Base-by-base conservation (phyloP, 2,888 invertebrate genomes). In the Oligia latruncula region DNA sequence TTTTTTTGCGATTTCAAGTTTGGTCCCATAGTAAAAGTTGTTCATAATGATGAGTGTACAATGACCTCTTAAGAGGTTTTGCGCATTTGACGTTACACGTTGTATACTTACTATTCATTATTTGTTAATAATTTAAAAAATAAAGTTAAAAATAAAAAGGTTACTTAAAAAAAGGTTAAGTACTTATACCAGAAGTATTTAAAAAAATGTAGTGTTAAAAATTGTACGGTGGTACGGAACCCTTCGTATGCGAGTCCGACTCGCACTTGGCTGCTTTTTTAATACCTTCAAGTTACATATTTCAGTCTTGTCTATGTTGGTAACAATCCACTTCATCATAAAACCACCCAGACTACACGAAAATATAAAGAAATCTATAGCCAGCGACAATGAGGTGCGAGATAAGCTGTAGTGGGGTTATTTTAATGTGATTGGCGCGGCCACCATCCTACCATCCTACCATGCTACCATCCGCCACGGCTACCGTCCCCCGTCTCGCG, bases 341-440 rank as follows among this genome's bases (percentile, higher is more conserved):
- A 52, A 55, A n/a, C 20, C 6, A 74, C 0, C 29, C 17, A 79
- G 52, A n/a, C 40, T 29, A 35, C 2, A 58, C n/a, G 40, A 58
- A 71, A 65, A 73, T 70, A 81, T 67, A 72, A 77, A 75, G 71
- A 70, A 67, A 49, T 11, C 62, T 71, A 60, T 35, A 68, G n/a
- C 29, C 9, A 9, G 40, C 72, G 86, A 91, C 90, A 91, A 92
- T 91, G 79, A 81, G 87, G 74, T 85, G 82, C 66, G 75, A 81
- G 83, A 83, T 87, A 83, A 89, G 84, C 86, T 67, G 87, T 87
- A 85, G 91, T 89, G 92, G 93, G 93, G 94, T 93, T 95, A 95
- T 95, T 95, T 95, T 96, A 96, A 96, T 95, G 95, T 95, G 95
- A 96, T 95, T 95, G 96, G 93, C 91, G 92, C 91, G 79, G 84